Conservation (phyloP, 2,797 vertebrate species). For the Loris lydekkerianus region DNA sequence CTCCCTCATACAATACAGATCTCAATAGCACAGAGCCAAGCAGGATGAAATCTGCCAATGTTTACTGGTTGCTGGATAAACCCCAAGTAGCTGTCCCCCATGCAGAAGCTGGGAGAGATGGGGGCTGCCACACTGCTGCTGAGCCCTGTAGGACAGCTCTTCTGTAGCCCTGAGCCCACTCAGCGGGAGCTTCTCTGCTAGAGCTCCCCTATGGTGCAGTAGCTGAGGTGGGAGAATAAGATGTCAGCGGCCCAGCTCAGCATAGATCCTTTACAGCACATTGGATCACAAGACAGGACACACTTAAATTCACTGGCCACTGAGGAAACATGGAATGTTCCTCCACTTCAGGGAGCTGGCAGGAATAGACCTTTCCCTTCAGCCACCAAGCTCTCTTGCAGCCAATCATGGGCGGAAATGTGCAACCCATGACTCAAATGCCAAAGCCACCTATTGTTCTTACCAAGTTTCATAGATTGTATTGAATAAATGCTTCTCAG, state of each 20-base stretch:
- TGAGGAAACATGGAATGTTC: not conserved
- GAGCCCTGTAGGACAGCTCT: not conserved
- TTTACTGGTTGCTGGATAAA: not conserved
- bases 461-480: not conserved
- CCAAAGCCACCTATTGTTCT: not conserved
- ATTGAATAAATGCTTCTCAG: not conserved
- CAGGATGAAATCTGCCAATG: rapidly evolving
- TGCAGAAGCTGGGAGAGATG: rapidly evolving
- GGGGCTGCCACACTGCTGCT: not conserved
- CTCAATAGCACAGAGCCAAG: too few species aligned
- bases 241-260: not conserved
- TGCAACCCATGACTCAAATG: not conserved
- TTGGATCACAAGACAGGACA: not conserved
- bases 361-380: not conserved
- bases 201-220: too few species aligned
- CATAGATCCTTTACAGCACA: not conserved
- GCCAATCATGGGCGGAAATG: rapidly evolving
- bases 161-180: not conserved
- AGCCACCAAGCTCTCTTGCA: too few species aligned
- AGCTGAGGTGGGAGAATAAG: not conserved
- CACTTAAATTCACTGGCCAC: too few species aligned
- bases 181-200: not conserved
- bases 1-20: not conserved
- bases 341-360: not conserved
- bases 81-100: not conserved